Conservation (phyloP, 2,888 invertebrate genomes). For the Empis livida region DNA sequence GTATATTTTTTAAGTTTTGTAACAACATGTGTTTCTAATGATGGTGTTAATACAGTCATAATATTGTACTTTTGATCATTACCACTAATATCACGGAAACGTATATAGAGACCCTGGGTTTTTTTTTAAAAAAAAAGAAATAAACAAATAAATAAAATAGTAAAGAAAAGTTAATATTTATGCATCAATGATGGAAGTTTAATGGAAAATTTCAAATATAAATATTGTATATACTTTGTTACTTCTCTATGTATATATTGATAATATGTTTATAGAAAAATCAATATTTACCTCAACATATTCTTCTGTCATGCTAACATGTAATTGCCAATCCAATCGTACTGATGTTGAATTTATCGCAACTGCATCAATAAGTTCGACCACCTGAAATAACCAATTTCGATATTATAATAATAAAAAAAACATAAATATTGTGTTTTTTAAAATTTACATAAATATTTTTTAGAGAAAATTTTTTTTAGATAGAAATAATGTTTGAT, state of each 20-base stretch:
- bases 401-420: too few relatives aligned
- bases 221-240: neutral
- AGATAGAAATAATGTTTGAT: too few relatives aligned
- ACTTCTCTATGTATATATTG: neutral
- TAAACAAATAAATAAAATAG: neutral
- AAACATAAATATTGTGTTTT: too few relatives aligned
- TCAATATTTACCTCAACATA: constrained; percentile 31
- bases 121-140: constrained; percentile 21
- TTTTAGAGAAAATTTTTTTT: too few relatives aligned
- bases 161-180: neutral
- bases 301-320: constrained; percentile 32
- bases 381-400: constrained; percentile 39
- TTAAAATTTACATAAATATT: too few relatives aligned
- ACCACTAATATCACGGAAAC: constrained; percentile 49
- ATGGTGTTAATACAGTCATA: constrained; percentile 46
- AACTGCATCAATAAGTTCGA: constrained; percentile 50
- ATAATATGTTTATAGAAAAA: neutral
- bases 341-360: constrained; percentile 43
- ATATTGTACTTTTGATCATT: constrained; percentile 51
- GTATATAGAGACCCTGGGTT: constrained; percentile 48
- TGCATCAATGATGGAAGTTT: neutral
- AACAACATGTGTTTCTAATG: constrained; percentile 51
- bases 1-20: constrained; percentile 64
- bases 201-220: neutral
- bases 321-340: constrained; percentile 40